Conservation (phyloP, 2,888 invertebrate genomes). For the Trachelus iudaicus region DNA sequence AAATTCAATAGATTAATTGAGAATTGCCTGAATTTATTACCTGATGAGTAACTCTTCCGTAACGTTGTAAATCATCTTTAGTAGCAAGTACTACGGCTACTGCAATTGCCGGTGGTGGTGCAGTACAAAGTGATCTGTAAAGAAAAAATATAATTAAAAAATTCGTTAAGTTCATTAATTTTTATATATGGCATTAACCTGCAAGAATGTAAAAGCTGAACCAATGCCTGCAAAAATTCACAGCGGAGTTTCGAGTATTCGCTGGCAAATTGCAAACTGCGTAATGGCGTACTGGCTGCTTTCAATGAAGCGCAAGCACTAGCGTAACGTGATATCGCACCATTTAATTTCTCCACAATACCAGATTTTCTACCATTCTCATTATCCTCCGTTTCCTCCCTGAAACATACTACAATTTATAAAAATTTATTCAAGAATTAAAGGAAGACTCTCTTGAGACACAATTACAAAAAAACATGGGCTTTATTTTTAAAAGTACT, state of each 20-base stretch:
- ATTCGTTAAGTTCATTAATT: neutral
- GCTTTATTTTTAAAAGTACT: conserved; percentile 33
- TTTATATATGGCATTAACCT: conserved; percentile 40
- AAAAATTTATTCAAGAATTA: neutral
- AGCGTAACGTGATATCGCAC: conserved; percentile 57
- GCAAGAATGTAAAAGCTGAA: conserved; percentile 77
- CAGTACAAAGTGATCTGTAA: conserved; percentile 78
- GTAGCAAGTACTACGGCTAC: conserved; percentile 82
- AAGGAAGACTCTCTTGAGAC: neutral
- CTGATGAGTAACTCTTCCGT: conserved; percentile 83
- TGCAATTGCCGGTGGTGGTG: conserved; percentile 94
- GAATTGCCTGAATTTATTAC: conserved; percentile 34
- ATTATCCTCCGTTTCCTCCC: conserved; percentile 43
- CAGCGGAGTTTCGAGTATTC: conserved; percentile 83
- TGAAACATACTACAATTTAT: conserved; percentile 9
- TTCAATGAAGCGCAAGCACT: conserved; percentile 65
- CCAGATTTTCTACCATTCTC: conserved; percentile 41
- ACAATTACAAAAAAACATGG: neutral
- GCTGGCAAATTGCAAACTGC: conserved; percentile 77
- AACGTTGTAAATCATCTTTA: conserved; percentile 81
- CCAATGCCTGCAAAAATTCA: conserved; percentile 76
- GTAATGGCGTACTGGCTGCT: conserved; percentile 76
- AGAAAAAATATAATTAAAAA: neutral
- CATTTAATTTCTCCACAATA: conserved; percentile 57
- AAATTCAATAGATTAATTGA: neutral